phyloP scores from a whole-genome alignment of 2,888 invertebrate species.

The Cosmia trapezina region DNA sequence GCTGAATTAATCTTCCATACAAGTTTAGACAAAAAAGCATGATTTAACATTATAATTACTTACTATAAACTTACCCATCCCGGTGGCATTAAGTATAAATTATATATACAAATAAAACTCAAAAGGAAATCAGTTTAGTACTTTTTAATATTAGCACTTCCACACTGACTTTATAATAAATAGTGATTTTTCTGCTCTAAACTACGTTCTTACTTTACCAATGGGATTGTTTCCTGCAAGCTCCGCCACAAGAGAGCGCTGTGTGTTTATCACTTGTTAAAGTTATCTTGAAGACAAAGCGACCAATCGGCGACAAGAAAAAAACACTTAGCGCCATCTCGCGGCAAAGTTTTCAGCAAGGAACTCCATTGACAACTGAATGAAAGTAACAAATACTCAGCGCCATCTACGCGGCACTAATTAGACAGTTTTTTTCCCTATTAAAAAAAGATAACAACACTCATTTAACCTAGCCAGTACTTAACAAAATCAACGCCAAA shows the following conservation, averaged over 20 bases:
- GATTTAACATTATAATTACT: background rate
- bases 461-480: background rate
- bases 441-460: conserved; percentile 1
- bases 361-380: too few species aligned
- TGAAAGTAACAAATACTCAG: too few species aligned
- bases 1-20: background rate
- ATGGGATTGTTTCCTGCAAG: background rate
- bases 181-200: background rate
- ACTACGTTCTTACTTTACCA: background rate
- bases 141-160: background rate
- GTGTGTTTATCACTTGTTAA: too few species aligned
- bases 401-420: too few species aligned
- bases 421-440: too few species aligned
- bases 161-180: background rate
- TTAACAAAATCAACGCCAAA: conserved; percentile 12
- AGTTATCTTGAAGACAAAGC: too few species aligned
- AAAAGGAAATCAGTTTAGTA: background rate
- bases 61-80: background rate
- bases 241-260: too few species aligned
- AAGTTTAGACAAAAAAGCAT: too few species aligned
- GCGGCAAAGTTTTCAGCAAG: too few species aligned
- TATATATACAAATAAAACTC: background rate
- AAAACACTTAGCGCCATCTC: too few species aligned
- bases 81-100: background rate
- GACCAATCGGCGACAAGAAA: too few species aligned